phyloP scores from a whole-genome alignment of 1,140 invertebrate genomes.

The Cryptotermes secundus region DNA sequence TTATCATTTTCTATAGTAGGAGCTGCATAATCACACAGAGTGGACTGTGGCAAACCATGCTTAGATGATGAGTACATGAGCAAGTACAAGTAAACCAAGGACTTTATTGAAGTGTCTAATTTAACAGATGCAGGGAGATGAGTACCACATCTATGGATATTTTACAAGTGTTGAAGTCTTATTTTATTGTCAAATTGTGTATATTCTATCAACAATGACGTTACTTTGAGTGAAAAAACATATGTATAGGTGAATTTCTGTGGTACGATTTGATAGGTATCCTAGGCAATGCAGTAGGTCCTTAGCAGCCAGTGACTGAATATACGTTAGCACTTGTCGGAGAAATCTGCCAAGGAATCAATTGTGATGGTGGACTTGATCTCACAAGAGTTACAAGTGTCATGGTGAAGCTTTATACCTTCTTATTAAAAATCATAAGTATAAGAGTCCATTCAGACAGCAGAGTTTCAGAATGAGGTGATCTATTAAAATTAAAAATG shows the following conservation, averaged over 20 bases:
- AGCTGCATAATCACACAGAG: neutral
- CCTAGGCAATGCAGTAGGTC: neutral
- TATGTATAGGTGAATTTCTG: neutral
- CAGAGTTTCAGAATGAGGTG: neutral
- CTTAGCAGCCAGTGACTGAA: neutral
- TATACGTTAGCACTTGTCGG: neutral
- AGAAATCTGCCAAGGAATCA: neutral
- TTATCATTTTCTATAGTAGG: neutral
- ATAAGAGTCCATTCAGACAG: neutral
- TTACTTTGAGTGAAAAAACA: neutral
- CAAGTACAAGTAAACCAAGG: neutral
- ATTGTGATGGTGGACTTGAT: neutral
- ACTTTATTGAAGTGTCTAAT: neutral
- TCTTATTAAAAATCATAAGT: neutral
- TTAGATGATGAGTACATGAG: constrained; percentile 12
- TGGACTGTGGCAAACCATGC: neutral
- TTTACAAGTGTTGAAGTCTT: neutral
- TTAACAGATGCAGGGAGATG: no score
- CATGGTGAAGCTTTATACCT: neutral
- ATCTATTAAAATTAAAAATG: neutral
- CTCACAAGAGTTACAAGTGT: neutral
- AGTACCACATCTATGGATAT: no score
- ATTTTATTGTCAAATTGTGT: neutral
- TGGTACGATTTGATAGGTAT: neutral
- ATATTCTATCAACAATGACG: neutral